Percentiles rank a stretch among this genome's conserved stretches.
Evolutionary conservation across 1,140 invertebrate species (phyloP).

Genomic region (Drosophila willistoni): DNA sequence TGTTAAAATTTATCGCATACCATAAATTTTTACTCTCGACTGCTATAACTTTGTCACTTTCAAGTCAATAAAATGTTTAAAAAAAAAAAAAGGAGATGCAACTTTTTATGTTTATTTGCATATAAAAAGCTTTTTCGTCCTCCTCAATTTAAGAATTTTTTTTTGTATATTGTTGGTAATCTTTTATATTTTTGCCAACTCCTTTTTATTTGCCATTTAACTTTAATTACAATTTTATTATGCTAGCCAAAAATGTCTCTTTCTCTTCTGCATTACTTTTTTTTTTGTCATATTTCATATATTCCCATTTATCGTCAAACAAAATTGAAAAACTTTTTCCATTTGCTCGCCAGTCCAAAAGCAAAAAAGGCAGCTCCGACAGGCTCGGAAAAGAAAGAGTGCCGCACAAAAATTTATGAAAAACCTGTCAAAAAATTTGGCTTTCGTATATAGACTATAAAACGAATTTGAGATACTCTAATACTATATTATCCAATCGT

Average conservation of each 20-base stretch:
- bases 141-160: constrained; percentile 13
- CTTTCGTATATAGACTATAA: too few species aligned
- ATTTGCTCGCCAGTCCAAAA: constrained; percentile 57
- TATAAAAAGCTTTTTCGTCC: constrained; percentile 59
- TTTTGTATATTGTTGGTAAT: neutral
- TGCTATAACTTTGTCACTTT: constrained; percentile 71
- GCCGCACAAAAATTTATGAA: constrained; percentile 42
- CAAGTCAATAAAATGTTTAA: constrained; percentile 59
- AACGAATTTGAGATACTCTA: neutral
- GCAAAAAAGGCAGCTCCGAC: constrained; percentile 31
- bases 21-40: constrained; percentile 61
- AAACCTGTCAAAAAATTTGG: constrained; percentile 57
- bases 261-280: neutral
- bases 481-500: too few species aligned
- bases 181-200: constrained; percentile 17
- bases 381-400: constrained; percentile 52
- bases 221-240: constrained; percentile 79
- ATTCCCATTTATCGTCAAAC: constrained; percentile 78
- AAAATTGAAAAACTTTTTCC: constrained; percentile 80
- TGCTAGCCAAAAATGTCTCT: constrained; percentile 54
- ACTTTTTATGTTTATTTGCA: constrained; percentile 70
- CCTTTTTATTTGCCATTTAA: constrained; percentile 58
- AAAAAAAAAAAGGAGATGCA: constrained; percentile 13
- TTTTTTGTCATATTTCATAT: constrained; percentile 60
- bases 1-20: constrained; percentile 77